Evolutionary conservation across 1,140 invertebrate species (phyloP).

Genomic region (Camponotus vicinus): DNA sequence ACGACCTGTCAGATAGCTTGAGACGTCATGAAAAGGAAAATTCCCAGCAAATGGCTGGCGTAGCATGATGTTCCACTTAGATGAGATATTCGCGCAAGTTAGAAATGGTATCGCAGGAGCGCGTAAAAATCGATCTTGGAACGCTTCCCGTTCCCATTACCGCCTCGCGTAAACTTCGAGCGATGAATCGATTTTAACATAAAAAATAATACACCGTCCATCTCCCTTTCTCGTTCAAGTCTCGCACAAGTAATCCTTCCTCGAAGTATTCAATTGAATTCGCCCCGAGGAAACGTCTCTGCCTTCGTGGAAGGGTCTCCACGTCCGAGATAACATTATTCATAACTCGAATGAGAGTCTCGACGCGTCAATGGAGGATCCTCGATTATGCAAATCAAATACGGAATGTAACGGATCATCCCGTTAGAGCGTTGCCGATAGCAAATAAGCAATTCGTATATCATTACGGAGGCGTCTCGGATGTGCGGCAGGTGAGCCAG

Average conservation of each 20-base stretch:
- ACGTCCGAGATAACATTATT: background rate
- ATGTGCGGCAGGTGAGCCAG: constrained; percentile 8
- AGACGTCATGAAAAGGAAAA: constrained; percentile 47
- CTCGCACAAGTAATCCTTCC: background rate
- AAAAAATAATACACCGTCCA: constrained; percentile 4
- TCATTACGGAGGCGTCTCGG: constrained; percentile 44
- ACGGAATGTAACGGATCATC: constrained; percentile 3
- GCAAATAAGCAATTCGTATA: constrained; percentile 35
- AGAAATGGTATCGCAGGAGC: constrained; percentile 9
- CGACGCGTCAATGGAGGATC: background rate
- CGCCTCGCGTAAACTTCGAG: background rate
- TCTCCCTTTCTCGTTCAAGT: background rate
- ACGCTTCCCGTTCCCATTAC: background rate
- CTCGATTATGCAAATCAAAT: background rate
- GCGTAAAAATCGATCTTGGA: constrained; percentile 38
- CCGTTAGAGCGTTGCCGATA: constrained; percentile 8
- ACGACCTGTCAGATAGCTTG: constrained; percentile 45
- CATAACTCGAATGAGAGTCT: background rate
- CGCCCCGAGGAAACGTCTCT: no score
- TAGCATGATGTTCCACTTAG: constrained; percentile 50
- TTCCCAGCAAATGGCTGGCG: constrained; percentile 15
- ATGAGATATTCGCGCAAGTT: constrained; percentile 51
- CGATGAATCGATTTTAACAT: background rate
- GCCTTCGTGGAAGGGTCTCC: background rate
- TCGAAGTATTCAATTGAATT: background rate